phyloP scores from a whole-genome alignment of 2,113 vertebrate genomes.

The Elephantulus edwardii region DNA sequence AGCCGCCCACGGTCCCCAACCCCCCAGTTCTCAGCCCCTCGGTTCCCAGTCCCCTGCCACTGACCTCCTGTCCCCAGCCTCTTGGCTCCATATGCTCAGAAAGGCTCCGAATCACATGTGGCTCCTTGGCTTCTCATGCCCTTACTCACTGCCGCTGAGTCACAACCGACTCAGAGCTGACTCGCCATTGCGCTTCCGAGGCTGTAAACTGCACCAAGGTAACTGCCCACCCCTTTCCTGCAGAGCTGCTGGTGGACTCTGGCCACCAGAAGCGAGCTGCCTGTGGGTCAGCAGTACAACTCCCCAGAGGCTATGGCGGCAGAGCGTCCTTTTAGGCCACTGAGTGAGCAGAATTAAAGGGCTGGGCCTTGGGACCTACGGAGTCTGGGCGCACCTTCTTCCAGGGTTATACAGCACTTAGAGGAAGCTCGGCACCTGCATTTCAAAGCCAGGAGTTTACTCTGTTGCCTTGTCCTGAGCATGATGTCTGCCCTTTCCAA shows the following conservation, averaged over 20 bases:
- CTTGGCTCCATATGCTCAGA: neutral
- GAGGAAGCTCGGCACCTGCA: neutral
- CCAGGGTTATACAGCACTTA: neutral
- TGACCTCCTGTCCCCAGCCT: neutral
- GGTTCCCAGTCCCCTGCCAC: too few species aligned
- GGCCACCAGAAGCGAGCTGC: too few species aligned
- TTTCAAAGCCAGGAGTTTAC: neutral
- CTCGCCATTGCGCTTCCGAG: too few species aligned
- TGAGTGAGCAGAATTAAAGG: neutral
- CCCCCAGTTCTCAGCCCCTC: neutral
- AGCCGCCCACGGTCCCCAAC: neutral
- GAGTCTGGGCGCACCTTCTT: too few species aligned
- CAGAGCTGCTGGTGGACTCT: too few species aligned
- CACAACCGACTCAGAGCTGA: too few species aligned
- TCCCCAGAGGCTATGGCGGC: too few species aligned
- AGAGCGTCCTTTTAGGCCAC: too few species aligned
- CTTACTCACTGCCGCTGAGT: neutral
- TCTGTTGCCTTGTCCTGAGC: neutral
- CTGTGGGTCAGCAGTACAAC: too few species aligned
- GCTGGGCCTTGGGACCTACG: too few species aligned
- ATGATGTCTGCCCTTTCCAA: neutral
- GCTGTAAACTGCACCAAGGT: too few species aligned
- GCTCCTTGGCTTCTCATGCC: neutral
- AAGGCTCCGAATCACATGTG: neutral
- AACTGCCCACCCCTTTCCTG: too few species aligned